Percentiles rank a stretch among this genome's conserved stretches.
phyloP scores from a whole-genome alignment of 2,888 invertebrate species.

The Pristionchus fissidentatus region DNA sequence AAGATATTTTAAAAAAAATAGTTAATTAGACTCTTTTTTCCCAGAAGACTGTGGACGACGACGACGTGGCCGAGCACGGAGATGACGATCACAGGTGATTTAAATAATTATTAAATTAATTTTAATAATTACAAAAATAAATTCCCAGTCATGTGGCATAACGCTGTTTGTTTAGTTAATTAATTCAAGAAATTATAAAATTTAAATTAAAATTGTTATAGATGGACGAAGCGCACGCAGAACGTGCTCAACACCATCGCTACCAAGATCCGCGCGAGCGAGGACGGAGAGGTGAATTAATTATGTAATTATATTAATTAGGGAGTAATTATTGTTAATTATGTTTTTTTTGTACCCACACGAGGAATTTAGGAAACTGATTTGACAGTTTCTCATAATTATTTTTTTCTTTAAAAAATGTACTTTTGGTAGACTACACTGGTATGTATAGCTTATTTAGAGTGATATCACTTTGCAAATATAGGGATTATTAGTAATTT shows the following conservation, averaged over 20 bases:
- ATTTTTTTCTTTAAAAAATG: too few relatives aligned
- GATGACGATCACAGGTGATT: constrained; percentile 61
- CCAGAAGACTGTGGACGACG: constrained; percentile 50
- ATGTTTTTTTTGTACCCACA: too few relatives aligned
- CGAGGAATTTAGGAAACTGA: too few relatives aligned
- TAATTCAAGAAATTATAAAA: not conserved
- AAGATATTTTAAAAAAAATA: not conserved
- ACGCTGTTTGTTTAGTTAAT: not conserved
- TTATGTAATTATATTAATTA: not conserved
- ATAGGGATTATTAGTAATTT: too few relatives aligned
- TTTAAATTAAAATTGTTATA: constrained; percentile 1
- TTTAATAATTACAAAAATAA: not conserved
- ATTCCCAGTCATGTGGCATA: constrained; percentile 41
- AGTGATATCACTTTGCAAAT: too few relatives aligned
- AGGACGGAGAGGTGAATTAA: constrained; percentile 58
- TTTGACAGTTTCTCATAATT: too few relatives aligned
- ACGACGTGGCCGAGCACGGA: constrained; percentile 53
- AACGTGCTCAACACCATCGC: constrained; percentile 67
- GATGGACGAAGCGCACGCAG: constrained; percentile 70
- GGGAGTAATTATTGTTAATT: too few relatives aligned
- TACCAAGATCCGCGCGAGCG: constrained; percentile 58
- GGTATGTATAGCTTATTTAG: too few relatives aligned
- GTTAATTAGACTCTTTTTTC: not conserved
- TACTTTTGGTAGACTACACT: too few relatives aligned
- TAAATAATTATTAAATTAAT: not conserved